Evolutionary conservation across 2,888 invertebrate genomes (phyloP).

Genomic region (Heliconius erato): DNA sequence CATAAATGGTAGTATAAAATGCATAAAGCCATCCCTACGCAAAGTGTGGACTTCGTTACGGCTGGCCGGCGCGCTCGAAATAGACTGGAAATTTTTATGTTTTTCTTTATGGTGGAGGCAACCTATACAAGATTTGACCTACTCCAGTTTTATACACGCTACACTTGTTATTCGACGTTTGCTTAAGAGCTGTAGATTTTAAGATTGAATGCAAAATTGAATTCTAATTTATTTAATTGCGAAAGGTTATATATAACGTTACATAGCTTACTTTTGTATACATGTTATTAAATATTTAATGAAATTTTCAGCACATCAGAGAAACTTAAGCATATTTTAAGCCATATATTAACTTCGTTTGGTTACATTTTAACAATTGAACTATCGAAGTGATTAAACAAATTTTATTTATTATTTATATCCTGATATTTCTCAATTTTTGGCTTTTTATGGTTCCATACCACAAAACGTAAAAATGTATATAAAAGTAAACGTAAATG

Average conservation of each 20-base stretch:
- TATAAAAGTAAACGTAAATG: no score
- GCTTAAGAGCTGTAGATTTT: conserved; percentile 24
- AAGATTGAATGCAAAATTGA: conserved; percentile 7
- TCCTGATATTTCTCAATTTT: no score
- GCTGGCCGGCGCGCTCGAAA: conserved; percentile 36
- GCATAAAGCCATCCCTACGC: conserved; percentile 28
- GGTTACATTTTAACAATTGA: neutral
- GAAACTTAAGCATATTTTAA: neutral
- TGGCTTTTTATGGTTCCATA: no score
- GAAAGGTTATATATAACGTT: no score
- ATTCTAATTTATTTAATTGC: conserved; percentile 4
- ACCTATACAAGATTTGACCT: conserved; percentile 36
- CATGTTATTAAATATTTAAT: neutral
- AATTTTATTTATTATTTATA: no score
- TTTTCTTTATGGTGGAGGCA: conserved; percentile 28
- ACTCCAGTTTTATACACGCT: conserved; percentile 29
- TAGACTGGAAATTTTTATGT: conserved; percentile 37
- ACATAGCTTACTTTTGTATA: neutral
- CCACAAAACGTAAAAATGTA: no score
- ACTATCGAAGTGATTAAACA: neutral
- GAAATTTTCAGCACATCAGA: neutral
- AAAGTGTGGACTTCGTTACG: conserved; percentile 30
- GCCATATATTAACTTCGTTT: neutral
- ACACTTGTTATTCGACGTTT: conserved; percentile 24
- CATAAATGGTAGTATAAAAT: conserved; percentile 14